phyloP scores from a whole-genome alignment of 1,140 invertebrate species.

The Globodera ellingtonae region DNA sequence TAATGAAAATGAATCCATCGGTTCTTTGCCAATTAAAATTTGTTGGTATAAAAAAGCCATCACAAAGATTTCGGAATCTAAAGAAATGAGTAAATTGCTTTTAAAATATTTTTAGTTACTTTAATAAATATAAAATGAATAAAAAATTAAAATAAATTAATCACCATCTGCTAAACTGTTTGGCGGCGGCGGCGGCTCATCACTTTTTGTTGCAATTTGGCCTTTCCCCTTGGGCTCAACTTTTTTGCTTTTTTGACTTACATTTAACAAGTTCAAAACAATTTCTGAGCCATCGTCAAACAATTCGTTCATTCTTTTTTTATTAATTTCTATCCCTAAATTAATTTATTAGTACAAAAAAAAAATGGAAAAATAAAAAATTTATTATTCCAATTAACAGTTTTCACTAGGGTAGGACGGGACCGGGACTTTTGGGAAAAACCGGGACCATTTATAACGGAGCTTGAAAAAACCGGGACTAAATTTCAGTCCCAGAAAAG shows the following conservation, averaged over 20 bases:
- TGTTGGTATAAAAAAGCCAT: background rate
- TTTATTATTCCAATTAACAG: no score
- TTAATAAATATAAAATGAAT: no score
- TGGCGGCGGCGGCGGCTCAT: background rate
- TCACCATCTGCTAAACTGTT: background rate
- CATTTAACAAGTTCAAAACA: background rate
- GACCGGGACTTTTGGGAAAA: no score
- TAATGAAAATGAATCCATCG: background rate
- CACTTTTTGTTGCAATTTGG: background rate
- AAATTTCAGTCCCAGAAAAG: no score
- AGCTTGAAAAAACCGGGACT: no score
- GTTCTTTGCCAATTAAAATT: background rate
- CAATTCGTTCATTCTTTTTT: background rate
- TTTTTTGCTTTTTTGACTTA: background rate
- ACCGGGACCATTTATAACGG: no score
- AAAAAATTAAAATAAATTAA: background rate
- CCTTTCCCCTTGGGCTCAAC: background rate
- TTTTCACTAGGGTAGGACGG: no score
- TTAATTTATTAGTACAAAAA: background rate
- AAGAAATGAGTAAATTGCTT: no score
- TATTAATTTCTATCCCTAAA: background rate
- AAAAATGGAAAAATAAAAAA: no score
- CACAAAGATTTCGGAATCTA: background rate
- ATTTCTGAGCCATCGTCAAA: background rate
- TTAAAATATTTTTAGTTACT: no score